Percentiles rank a stretch among this genome's conserved stretches.
phyloP scores from a whole-genome alignment of 2,113 vertebrate species.

The Pelvicachromis taeniatus region DNA sequence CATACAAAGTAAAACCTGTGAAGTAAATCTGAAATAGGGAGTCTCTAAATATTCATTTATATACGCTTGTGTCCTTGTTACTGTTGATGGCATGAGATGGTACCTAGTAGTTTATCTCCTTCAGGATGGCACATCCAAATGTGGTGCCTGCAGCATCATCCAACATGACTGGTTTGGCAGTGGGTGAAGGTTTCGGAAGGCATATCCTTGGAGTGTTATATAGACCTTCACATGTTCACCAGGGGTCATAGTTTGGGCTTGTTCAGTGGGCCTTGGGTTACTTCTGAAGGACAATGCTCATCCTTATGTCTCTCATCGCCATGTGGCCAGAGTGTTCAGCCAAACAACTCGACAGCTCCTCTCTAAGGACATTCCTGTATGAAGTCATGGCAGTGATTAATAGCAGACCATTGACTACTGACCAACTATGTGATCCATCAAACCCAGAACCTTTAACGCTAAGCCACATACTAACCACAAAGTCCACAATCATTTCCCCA shows the following conservation, averaged over 20 bases:
- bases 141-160: background rate
- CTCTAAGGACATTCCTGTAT: too few species aligned
- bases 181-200: background rate
- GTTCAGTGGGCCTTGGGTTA: background rate
- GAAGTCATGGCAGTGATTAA: background rate
- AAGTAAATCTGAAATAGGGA: background rate
- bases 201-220: background rate
- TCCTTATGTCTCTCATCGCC: background rate
- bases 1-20: background rate
- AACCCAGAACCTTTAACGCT: background rate
- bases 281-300: background rate
- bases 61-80: background rate
- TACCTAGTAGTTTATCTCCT: background rate
- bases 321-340: too few species aligned
- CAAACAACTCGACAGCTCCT: too few species aligned
- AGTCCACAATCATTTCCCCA: background rate
- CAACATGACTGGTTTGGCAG: background rate
- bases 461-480: background rate
- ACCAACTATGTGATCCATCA: background rate
- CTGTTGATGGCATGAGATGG: background rate
- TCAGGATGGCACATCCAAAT: background rate
- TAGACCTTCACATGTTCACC: background rate
- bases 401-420: background rate
- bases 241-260: background rate
- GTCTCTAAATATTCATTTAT: background rate